phyloP scores from a whole-genome alignment of 2,113 vertebrate species.

The Pseudorectes ferrugineus region DNA sequence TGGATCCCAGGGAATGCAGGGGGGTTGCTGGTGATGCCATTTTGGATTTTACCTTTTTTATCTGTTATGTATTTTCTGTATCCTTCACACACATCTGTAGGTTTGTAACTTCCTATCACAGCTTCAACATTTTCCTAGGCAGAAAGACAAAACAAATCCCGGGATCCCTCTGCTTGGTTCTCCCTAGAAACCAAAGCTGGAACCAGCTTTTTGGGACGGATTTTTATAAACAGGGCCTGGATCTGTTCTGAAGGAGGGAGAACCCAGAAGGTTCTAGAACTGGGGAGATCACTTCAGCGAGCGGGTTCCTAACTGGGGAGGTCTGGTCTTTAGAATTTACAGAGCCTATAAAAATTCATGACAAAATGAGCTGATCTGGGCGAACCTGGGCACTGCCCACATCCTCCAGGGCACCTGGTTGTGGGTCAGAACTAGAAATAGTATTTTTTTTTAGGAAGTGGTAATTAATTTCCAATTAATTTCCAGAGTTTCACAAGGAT shows the following conservation, averaged over 20 bases:
- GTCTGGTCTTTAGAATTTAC: no score
- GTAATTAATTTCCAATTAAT: background rate
- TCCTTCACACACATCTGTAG: background rate
- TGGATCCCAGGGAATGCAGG: background rate
- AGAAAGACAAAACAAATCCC: background rate
- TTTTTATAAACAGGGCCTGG: background rate
- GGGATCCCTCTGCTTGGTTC: background rate
- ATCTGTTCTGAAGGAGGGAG: background rate
- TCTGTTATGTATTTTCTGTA: accelerated
- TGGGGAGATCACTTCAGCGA: background rate
- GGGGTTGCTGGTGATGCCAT: background rate
- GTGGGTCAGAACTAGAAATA: background rate
- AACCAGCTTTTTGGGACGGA: background rate
- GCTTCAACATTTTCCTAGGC: background rate
- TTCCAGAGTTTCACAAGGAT: background rate
- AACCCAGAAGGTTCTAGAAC: background rate
- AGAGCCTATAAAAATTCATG: background rate
- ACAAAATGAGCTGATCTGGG: background rate
- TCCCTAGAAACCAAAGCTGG: background rate
- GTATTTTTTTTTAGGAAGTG: background rate
- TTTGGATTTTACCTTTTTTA: background rate
- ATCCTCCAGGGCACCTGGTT: background rate
- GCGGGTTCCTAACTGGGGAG: accelerated
- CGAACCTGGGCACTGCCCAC: background rate
- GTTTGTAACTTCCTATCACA: background rate